Percentiles rank a stretch among this genome's conserved stretches.
Conservation (phyloP, 2,113 vertebrate genomes). For the Sialia sialis region DNA sequence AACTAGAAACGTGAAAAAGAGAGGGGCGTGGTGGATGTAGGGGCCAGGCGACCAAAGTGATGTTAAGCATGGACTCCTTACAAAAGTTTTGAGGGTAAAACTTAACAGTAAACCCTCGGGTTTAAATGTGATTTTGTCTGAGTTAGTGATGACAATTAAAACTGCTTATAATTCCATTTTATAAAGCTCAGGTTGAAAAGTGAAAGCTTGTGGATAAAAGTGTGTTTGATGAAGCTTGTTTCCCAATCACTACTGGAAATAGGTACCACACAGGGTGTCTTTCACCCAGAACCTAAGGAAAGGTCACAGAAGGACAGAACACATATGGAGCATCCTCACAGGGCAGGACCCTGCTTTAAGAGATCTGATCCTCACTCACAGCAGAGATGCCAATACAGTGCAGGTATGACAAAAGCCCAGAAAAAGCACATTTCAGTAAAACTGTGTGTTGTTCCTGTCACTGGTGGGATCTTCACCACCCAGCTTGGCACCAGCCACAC, state of each 20-base stretch:
- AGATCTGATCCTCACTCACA: background rate
- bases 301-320: background rate
- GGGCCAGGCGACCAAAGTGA: rapidly evolving
- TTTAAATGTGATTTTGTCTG: background rate
- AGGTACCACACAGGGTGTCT: background rate
- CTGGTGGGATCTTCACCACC: no score
- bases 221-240: background rate
- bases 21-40: no score
- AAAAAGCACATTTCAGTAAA: background rate
- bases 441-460: background rate
- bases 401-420: background rate
- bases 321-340: background rate
- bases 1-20: background rate
- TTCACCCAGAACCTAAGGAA: background rate
- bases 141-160: background rate
- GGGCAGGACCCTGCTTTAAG: background rate
- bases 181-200: background rate
- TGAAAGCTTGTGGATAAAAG: background rate
- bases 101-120: background rate
- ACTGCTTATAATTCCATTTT: background rate
- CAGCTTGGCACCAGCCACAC: background rate
- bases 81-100: background rate
- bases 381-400: background rate
- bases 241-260: background rate
- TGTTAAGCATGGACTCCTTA: background rate